Evolutionary conservation across 2,888 invertebrate genomes (phyloP), one percentile per base, ranked within the genome.

Genomic region (Eupithecia inturbata): DNA sequence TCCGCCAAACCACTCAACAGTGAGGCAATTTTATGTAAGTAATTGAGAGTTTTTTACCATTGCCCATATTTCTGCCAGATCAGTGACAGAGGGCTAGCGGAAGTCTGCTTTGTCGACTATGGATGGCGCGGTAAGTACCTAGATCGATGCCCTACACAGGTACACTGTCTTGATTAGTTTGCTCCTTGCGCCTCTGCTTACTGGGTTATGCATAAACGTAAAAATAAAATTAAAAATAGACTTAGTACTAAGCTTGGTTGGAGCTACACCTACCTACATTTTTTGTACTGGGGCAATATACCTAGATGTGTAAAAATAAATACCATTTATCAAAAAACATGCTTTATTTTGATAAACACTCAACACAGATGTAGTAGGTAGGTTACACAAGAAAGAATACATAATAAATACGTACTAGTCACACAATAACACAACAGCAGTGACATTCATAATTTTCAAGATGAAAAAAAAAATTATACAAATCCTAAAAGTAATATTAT

Each of bases 271-370:
- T 22, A 22, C 53, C 53, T 53, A 53, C 10, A n/a, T 49, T 22
- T 45, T 45, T 45, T 45, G 5, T 5, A 41, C 45, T 19, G 45
- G 14, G 45, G 39, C 39, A 41, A 2, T 45, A 45, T 5, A 1
- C 1, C 5, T 5, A 4, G 45, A 10, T 22, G 10, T 53, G 53
- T 53, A 22, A 26, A 57, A 26, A 22, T 12, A 57, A 26, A 57
- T 26, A 57, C 57, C 57, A 57, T 14, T 57, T 26, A 57, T 57
- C 22, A 57, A 45, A 77, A 70, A 72, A 71, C 70, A 75, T 73
- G 74, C 71, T 73, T 74, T 77, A 77, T 70, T 77, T 73, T 57
- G 73, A 77, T 71, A 72, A 74, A 79, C 66, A 72, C 73, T 72
- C 49, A 72, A 67, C 76, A 64, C 64, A 66, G 4, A 28, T 14